A percentile compares a stretch with the other conserved stretches of the same genome.
Evolutionary conservation across 2,888 invertebrate genomes (phyloP).

Genomic region (Sepiola atlantica): DNA sequence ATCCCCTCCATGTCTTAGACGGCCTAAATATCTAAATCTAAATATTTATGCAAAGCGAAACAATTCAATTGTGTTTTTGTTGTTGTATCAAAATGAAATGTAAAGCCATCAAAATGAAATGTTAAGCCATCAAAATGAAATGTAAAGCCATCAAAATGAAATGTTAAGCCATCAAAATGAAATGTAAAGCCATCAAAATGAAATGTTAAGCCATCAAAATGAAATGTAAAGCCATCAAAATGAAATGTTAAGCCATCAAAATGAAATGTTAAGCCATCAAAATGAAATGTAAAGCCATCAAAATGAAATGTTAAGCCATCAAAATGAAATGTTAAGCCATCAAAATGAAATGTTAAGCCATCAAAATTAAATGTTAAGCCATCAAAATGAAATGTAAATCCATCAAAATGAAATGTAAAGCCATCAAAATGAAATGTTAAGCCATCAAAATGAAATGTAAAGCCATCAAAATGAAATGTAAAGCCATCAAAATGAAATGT

Average conservation of each 20-base stretch:
- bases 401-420: no score
- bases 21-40: no score
- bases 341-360: background rate
- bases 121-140: no score
- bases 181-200: background rate
- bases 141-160: background rate
- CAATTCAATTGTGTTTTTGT: background rate
- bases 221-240: background rate
- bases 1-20: no score
- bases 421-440: background rate
- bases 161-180: no score
- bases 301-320: background rate
- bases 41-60: background rate
- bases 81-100: background rate
- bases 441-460: background rate
- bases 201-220: no score
- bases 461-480: background rate
- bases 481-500: background rate
- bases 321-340: no score
- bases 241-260: no score
- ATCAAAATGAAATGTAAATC: background rate
- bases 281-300: no score
- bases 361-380: no score
- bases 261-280: background rate
- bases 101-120: no score